Conservation (phyloP, 2,113 vertebrate genomes). For the Phylloscopus trochiloides region DNA sequence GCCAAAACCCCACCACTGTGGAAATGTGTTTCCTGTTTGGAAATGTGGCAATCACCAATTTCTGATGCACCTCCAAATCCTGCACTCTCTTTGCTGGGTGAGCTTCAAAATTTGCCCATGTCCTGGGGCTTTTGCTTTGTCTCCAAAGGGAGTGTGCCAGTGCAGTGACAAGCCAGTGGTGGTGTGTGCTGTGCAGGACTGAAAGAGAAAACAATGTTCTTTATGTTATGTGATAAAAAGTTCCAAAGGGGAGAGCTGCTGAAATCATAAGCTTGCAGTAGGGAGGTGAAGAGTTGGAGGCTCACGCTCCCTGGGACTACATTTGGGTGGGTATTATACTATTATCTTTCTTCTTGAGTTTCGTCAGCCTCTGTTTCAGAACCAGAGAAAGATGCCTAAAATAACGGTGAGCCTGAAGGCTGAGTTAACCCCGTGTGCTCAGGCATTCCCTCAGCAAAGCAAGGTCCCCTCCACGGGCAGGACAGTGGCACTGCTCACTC, state of each 20-base stretch:
- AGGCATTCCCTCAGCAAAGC: accelerated
- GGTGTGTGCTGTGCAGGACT: neutral
- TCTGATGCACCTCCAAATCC: neutral
- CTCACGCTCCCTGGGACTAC: neutral
- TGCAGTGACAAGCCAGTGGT: neutral
- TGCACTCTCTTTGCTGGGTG: neutral
- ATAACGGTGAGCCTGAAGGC: neutral
- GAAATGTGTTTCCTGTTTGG: neutral
- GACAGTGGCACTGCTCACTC: accelerated
- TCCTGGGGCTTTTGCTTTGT: neutral
- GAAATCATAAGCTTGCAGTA: neutral
- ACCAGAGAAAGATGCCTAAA: neutral
- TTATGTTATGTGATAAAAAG: neutral
- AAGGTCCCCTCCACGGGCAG: accelerated
- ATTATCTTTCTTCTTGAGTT: neutral
- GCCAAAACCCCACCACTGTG: neutral
- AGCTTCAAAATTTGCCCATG: neutral
- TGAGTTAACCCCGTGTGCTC: neutral
- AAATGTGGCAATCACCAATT: neutral
- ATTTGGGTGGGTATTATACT: neutral
- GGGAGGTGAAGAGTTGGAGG: neutral
- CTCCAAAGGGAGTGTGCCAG: neutral
- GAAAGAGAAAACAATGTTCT: neutral
- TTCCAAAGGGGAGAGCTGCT: neutral
- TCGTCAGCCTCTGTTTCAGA: neutral